phyloP scores from a whole-genome alignment of 2,113 vertebrate genomes.

The Coptodon bakossiorum region DNA sequence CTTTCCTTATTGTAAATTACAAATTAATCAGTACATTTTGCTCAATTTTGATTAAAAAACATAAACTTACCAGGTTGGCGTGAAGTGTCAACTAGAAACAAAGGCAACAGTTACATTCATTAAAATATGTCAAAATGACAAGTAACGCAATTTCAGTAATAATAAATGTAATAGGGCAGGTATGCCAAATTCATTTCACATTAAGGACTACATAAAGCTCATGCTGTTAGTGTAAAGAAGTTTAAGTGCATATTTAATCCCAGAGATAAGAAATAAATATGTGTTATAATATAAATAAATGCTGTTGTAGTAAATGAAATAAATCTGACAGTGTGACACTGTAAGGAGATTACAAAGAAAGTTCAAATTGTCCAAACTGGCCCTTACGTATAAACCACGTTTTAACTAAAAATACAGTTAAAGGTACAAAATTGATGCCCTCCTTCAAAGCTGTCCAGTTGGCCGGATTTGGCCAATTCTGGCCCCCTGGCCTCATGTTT shows the following conservation, averaged over 20 bases:
- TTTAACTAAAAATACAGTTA: neutral
- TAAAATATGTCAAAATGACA: neutral
- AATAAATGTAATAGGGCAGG: neutral
- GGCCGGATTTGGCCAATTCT: accelerated
- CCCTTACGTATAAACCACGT: neutral
- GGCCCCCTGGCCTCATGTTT: neutral
- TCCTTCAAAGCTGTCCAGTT: neutral
- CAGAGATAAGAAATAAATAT: neutral
- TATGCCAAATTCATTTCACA: accelerated
- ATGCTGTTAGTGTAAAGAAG: neutral
- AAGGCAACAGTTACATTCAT: neutral
- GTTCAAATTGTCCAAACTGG: neutral
- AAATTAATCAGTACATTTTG: neutral
- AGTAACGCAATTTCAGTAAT: neutral
- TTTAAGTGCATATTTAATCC: neutral
- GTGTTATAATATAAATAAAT: neutral
- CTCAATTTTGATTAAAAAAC: neutral
- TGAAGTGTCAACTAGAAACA: conserved; percentile 25
- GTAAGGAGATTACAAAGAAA: neutral
- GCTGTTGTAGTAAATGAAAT: neutral
- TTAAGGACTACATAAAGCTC: neutral
- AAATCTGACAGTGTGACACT: neutral
- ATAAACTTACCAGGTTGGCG: conserved; percentile 21
- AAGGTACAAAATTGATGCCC: neutral
- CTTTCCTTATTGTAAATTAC: neutral